Evolutionary conservation across 2,113 vertebrate genomes (phyloP).

Genomic region (Campylomormyrus tamandua): DNA sequence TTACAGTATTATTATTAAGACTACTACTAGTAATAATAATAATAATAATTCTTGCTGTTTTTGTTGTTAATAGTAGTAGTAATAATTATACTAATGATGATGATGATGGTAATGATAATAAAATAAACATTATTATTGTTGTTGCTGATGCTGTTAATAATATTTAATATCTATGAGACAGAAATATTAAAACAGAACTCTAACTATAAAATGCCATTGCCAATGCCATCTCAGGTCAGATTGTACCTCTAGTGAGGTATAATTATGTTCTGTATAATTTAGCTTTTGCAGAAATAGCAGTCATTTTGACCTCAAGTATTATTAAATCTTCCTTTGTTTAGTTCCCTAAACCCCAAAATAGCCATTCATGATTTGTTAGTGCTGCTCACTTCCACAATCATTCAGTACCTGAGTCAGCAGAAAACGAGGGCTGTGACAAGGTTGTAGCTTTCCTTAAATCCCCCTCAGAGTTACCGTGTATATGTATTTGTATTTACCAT

Average conservation of each 20-base stretch:
- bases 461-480: too few species aligned
- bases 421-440: neutral
- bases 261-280: constrained; percentile 12
- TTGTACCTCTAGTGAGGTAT: neutral
- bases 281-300: constrained; percentile 7
- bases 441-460: neutral
- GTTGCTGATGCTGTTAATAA: neutral
- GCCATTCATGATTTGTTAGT: neutral
- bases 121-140: neutral
- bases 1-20: neutral
- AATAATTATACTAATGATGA: neutral
- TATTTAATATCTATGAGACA: neutral
- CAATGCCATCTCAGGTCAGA: neutral
- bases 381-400: neutral
- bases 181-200: neutral
- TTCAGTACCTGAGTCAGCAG: constrained; percentile 5
- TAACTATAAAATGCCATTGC: neutral
- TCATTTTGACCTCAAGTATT: neutral
- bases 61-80: neutral
- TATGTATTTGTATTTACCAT: neutral
- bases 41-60: neutral
- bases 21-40: neutral
- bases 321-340: constrained; percentile 4
- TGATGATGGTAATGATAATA: neutral
- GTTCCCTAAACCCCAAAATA: constrained; percentile 10